Base-by-base conservation (phyloP, 1,140 invertebrate species). In the Macrosteles quadrilineatus region DNA sequence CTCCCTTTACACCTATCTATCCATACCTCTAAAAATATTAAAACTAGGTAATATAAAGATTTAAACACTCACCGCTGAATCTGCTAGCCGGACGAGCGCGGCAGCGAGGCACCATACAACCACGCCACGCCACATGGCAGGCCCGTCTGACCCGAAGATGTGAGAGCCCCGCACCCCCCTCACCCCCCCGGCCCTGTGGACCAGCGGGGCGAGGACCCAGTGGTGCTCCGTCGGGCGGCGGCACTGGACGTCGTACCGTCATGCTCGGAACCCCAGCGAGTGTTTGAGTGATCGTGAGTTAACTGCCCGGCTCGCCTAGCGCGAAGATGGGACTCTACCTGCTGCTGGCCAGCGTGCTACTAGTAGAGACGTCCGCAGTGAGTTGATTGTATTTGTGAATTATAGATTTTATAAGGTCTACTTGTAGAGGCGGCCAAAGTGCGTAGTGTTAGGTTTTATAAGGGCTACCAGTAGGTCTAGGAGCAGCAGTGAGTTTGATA, bases 141-240 rank as follows among this genome's bases (percentile, higher is more conserved):
- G 55, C 21, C 25, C 25, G 12, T 59, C 55, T 59, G 55, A 30
- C 55, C 21, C 55, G 9, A 9, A 25, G 23, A 11, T 14, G 55
- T n/a, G 4, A 50, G 47, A 23, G 12, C 23, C 21, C 55, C 11
- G 4, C 25, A 29, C 55, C 55, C 55, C 55, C 47, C 19, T 11
- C 47, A 6, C 47, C 47, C 11, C 21, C 12, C 55, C 55, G 9
- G 12, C 2, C 6, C 14, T 25, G 21, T 50, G 6, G 55, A 25
- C 23, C 55, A 4, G 27, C 17, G 4, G 27, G 55, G 21, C 55
- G 12, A 19, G 2, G 6, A 19, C 36, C 31, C 63, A 66, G 63
- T 66, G 63, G 63, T 45, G 63, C 63, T 66, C 63, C 12, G 63
- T 19, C 63, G 63, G 63, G 63, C 63, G 36, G n/a, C 63, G 36